These are phyloP conservation scores for Steatornis caripensis DNA, from an alignment of 2,113 vertebrate species.

Conservation along the genomic window DNA sequence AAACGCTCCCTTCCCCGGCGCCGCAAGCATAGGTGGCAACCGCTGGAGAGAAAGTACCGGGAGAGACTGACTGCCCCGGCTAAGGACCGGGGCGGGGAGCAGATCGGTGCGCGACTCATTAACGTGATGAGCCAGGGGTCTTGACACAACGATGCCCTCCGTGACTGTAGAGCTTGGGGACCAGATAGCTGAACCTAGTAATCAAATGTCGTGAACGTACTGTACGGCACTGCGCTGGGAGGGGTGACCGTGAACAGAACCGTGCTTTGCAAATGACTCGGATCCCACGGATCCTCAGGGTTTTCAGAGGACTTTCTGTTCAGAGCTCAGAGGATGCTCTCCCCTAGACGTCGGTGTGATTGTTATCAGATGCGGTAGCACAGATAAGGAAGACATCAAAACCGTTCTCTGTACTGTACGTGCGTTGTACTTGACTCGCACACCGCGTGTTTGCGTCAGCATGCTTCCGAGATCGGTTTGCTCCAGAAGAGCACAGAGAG, in stretches of 20 bases:
- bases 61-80: too few species aligned
- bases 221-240: background rate
- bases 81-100: background rate
- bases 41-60: too few species aligned
- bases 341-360: background rate
- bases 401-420: fast-evolving
- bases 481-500: background rate
- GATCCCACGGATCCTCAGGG: background rate
- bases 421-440: fast-evolving
- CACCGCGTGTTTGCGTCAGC: background rate
- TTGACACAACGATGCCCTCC: background rate
- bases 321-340: background rate
- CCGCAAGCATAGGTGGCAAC: background rate
- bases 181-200: background rate
- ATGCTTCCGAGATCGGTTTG: background rate
- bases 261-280: background rate
- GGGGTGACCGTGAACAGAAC: background rate
- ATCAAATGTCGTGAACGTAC: background rate
- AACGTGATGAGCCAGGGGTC: background rate
- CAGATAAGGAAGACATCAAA: background rate
- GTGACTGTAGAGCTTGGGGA: background rate
- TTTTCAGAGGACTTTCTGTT: background rate
- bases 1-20: background rate
- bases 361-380: background rate
- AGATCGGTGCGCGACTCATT: background rate